These are phyloP conservation scores for Trochalopteron elliotii DNA, from an alignment of 2,113 vertebrate species.

Conservation along the genomic window DNA sequence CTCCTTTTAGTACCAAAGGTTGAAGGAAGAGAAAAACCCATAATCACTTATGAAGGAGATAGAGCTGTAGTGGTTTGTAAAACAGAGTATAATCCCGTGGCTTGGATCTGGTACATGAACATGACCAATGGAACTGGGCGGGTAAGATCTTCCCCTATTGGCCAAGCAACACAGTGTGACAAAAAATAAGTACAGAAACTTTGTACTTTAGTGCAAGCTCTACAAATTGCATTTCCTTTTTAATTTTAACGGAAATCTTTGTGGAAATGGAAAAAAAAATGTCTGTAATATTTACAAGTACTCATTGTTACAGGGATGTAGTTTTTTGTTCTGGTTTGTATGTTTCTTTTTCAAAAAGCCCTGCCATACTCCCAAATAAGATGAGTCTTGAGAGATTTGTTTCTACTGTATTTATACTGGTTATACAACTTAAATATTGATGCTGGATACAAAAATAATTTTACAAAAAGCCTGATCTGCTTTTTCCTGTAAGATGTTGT, in stretches of 20 bases:
- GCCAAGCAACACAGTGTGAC: background rate
- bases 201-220: background rate
- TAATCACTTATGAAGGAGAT: conserved; percentile 71
- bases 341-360: background rate
- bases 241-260: background rate
- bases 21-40: conserved; percentile 47
- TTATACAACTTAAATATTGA: background rate
- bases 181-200: background rate
- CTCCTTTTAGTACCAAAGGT: conserved; percentile 69
- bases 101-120: conserved; percentile 73
- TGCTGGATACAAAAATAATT: background rate
- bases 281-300: background rate
- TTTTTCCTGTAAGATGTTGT: background rate
- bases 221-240: background rate
- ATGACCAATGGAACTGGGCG: conserved; percentile 53
- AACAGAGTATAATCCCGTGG: background rate
- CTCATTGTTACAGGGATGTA: background rate
- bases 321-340: background rate
- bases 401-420: background rate
- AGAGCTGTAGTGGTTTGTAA: conserved; percentile 60
- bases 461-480: fast-evolving
- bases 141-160: conserved; percentile 58
- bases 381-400: background rate
- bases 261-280: background rate
- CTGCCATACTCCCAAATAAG: background rate